These are phyloP conservation scores for Rhagonycha lutea DNA, from an alignment of 2,888 invertebrate genomes.

Conservation along the genomic window DNA sequence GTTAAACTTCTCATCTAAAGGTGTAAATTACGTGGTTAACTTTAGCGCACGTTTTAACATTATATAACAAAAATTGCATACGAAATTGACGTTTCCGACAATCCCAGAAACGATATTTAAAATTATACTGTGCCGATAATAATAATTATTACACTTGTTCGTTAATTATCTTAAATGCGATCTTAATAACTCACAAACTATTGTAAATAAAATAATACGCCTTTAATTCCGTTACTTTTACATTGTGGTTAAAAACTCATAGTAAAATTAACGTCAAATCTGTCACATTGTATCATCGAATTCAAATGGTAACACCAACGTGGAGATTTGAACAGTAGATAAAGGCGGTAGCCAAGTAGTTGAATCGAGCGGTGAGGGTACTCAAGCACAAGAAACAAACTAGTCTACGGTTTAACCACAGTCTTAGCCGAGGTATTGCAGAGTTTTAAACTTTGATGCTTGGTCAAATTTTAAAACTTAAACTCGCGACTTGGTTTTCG, in stretches of 20 bases:
- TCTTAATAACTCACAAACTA: background rate
- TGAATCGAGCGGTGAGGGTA: conserved; percentile 39
- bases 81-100: background rate
- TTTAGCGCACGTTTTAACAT: background rate
- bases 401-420: conserved; percentile 40
- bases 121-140: background rate
- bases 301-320: conserved; percentile 22
- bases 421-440: conserved; percentile 44
- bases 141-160: background rate
- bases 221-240: background rate
- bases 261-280: conserved; percentile 24
- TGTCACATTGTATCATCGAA: conserved; percentile 23
- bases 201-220: background rate
- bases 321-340: conserved; percentile 45
- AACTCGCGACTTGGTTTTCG: background rate
- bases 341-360: conserved; percentile 42
- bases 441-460: conserved; percentile 20
- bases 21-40: background rate
- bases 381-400: conserved; percentile 36
- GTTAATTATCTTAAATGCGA: background rate
- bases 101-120: background rate
- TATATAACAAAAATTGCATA: too few relatives aligned
- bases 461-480: conserved; percentile 14
- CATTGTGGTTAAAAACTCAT: conserved; percentile 1
- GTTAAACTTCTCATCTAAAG: too few relatives aligned